Evolutionary conservation across 1,140 invertebrate species (phyloP).

Genomic region (Sinella curviseta): DNA sequence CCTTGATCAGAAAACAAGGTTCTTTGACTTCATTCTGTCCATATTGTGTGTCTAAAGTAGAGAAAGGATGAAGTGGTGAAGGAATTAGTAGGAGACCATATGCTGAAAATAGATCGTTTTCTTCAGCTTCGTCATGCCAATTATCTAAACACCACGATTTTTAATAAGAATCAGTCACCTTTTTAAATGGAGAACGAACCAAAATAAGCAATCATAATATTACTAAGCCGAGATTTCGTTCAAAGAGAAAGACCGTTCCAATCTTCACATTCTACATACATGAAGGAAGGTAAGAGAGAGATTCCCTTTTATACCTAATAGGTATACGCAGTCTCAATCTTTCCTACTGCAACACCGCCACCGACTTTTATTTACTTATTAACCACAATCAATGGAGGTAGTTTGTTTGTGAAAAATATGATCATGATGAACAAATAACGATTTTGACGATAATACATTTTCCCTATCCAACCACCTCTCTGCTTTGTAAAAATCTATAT

Average conservation of each 20-base stretch:
- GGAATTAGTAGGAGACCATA: neutral
- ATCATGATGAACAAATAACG: too few species aligned
- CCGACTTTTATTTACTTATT: neutral
- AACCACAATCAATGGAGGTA: neutral
- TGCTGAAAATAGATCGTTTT: constrained; percentile 13
- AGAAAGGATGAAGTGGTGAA: neutral
- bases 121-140: neutral
- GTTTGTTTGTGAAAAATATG: too few species aligned
- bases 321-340: too few species aligned
- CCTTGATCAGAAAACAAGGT: too few species aligned
- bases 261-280: too few species aligned
- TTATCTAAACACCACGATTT: constrained; percentile 23
- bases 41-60: neutral
- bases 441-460: too few species aligned
- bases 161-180: constrained; percentile 12
- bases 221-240: neutral
- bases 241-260: neutral
- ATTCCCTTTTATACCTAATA: too few species aligned
- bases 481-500: too few species aligned
- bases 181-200: neutral
- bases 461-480: too few species aligned
- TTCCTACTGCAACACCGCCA: neutral
- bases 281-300: too few species aligned
- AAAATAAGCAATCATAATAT: neutral
- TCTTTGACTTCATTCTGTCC: neutral